Percentiles rank a stretch among this genome's conserved stretches.
phyloP scores from a whole-genome alignment of 1,140 invertebrate genomes.

The Bombus confusus region DNA sequence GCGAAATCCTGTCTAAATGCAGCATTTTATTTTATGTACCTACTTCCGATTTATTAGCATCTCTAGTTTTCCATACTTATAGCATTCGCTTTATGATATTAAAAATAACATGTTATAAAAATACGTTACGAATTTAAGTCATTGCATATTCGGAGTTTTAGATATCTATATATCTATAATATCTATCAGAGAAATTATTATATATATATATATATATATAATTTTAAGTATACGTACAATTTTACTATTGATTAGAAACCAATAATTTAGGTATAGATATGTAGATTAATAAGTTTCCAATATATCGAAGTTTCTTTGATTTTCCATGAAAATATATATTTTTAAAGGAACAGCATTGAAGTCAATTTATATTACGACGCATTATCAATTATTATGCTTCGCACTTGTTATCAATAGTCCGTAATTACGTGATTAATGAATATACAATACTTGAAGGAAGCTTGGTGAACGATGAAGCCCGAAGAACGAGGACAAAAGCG shows the following conservation, averaged over 20 bases:
- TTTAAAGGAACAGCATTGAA: too few species aligned
- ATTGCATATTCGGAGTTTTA: background rate
- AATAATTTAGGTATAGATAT: too few species aligned
- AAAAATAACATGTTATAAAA: background rate
- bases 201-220: too few species aligned
- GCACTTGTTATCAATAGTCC: background rate
- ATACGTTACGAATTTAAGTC: background rate
- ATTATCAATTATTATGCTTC: background rate
- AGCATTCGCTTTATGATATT: background rate
- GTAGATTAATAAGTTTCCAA: too few species aligned
- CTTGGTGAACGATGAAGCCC: background rate
- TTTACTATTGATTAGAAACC: too few species aligned
- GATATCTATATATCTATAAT: background rate
- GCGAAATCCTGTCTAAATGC: background rate
- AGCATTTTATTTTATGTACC: background rate
- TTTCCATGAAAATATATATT: too few species aligned
- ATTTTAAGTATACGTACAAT: too few species aligned
- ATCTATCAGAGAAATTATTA: background rate
- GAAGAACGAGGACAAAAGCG: slow-evolving; percentile 40
- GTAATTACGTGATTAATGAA: background rate
- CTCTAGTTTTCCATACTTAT: background rate
- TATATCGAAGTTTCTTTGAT: too few species aligned
- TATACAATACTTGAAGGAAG: background rate
- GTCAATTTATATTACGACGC: too few species aligned
- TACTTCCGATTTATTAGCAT: background rate